Conservation (phyloP, 2,888 invertebrate species). For the Nomada fabriciana region DNA sequence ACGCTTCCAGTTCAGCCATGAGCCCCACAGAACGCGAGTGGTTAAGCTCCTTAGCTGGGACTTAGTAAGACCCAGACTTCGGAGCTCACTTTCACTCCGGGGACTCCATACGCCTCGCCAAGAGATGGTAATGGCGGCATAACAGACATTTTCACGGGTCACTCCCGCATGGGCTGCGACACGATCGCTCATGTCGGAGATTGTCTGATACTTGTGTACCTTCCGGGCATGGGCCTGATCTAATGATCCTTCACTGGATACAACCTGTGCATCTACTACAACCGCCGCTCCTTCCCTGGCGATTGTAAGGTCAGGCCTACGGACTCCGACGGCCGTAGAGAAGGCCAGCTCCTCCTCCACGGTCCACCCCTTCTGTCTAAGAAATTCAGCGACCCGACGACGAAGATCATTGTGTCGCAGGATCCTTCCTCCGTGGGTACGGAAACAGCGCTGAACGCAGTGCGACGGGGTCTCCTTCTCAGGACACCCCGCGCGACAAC, state of each 20-base stretch:
- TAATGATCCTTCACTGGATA: neutral
- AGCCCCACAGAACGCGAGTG: neutral
- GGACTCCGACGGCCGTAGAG: neutral
- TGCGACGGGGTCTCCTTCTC: conserved; percentile 20
- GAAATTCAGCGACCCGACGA: neutral
- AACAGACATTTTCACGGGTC: neutral
- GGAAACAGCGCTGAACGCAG: conserved; percentile 6
- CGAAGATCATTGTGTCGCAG: conserved; percentile 14
- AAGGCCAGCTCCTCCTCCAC: neutral
- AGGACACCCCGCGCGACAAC: conserved; percentile 7
- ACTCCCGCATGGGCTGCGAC: neutral
- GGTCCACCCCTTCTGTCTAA: neutral
- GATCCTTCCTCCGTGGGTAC: conserved; percentile 21
- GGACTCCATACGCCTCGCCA: neutral
- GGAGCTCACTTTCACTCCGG: neutral
- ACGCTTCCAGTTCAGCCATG: neutral
- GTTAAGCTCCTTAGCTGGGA: neutral
- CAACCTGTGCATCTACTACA: neutral
- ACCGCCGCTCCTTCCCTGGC: no score
- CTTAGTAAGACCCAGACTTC: neutral
- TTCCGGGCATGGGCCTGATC: neutral
- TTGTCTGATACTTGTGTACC: neutral
- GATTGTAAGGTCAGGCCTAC: neutral
- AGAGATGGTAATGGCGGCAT: neutral
- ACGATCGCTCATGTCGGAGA: no score